phyloP scores from a whole-genome alignment of 2,888 invertebrate genomes.

The Agrotis exclamationis region DNA sequence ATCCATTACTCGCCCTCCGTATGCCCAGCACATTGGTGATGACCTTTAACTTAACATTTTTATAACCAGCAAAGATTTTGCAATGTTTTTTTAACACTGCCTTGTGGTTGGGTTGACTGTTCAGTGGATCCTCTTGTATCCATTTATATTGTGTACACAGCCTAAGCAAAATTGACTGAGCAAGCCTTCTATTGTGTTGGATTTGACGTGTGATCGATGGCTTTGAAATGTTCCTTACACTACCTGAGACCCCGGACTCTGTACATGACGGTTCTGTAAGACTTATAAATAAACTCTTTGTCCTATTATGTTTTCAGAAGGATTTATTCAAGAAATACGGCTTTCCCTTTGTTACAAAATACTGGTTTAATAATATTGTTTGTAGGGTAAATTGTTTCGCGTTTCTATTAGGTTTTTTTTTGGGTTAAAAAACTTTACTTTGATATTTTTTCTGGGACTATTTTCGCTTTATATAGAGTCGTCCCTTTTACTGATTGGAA shows the following conservation, averaged over 20 bases:
- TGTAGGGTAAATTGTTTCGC: slow-evolving; percentile 20
- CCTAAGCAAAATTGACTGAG: slow-evolving; percentile 34
- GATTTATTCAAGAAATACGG: slow-evolving; percentile 10
- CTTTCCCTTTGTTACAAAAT: slow-evolving; percentile 43
- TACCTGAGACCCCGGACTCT: slow-evolving; percentile 16
- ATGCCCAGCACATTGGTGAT: too few relatives aligned
- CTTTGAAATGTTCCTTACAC: slow-evolving; percentile 56
- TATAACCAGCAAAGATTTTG: too few relatives aligned
- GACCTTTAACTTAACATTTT: too few relatives aligned
- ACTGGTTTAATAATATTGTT: slow-evolving; percentile 28
- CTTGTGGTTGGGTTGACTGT: not conserved
- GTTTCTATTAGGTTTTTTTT: slow-evolving; percentile 25
- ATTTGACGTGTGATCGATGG: slow-evolving; percentile 57
- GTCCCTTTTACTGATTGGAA: not conserved
- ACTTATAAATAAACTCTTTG: slow-evolving; percentile 40
- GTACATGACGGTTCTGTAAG: slow-evolving; percentile 34
- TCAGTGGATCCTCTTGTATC: too few relatives aligned
- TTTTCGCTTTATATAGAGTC: not conserved
- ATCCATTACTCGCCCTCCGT: too few relatives aligned
- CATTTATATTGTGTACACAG: slow-evolving; percentile 1
- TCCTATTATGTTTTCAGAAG: slow-evolving; percentile 11
- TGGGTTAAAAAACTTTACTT: slow-evolving; percentile 27
- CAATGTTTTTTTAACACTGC: not conserved
- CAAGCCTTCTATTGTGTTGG: slow-evolving; percentile 31
- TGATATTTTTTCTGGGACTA: slow-evolving; percentile 6